Conservation (phyloP, 2,888 invertebrate species). For the Pristionchus arcanus region DNA sequence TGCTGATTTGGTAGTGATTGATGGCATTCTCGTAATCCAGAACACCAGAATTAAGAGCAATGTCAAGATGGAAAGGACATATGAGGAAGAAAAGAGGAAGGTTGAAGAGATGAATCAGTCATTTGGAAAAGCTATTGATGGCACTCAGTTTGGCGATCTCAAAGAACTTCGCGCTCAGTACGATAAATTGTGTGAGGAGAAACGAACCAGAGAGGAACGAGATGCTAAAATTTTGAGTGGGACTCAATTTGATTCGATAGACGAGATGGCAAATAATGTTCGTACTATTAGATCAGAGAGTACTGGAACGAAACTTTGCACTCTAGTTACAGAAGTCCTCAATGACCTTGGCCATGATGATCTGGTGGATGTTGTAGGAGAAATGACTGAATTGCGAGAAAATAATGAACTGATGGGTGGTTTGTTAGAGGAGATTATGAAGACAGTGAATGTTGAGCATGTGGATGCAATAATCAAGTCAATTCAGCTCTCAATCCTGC, state of each 20-base stretch:
- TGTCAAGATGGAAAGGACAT: neutral
- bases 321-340: neutral
- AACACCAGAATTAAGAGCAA: neutral
- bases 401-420: neutral
- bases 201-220: neutral
- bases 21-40: neutral
- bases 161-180: neutral
- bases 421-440: neutral
- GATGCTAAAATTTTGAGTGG: neutral
- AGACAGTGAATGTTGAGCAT: neutral
- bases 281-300: neutral
- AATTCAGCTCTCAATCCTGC: neutral
- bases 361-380: neutral
- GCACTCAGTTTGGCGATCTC: neutral
- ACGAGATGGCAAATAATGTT: neutral
- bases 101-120: neutral
- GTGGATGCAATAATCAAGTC: neutral
- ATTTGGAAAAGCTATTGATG: neutral
- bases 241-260: neutral
- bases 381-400: neutral
- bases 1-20: neutral
- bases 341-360: neutral
- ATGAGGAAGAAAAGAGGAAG: neutral
- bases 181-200: neutral
- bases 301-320: neutral